phyloP scores from a whole-genome alignment of 2,797 vertebrate genomes.

The Bradypodion pumilum region DNA sequence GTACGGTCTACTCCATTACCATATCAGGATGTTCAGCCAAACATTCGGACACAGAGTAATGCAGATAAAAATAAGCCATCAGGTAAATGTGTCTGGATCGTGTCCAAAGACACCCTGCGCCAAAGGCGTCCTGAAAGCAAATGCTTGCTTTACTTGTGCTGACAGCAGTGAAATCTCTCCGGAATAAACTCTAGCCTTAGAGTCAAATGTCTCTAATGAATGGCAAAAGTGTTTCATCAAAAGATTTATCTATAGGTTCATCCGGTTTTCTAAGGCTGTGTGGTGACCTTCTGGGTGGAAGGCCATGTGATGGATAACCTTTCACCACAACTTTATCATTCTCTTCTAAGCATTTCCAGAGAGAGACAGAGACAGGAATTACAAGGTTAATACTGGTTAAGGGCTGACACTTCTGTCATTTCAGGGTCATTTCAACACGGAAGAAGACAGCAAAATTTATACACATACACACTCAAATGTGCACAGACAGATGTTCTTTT shows the following conservation, averaged over 20 bases:
- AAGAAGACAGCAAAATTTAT: slow-evolving; percentile 38
- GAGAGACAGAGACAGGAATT: slow-evolving; percentile 52
- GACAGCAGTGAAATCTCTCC: slow-evolving; percentile 64
- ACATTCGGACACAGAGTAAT: slow-evolving; percentile 65
- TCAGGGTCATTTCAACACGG: slow-evolving; percentile 41
- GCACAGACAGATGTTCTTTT: not conserved
- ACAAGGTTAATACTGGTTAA: slow-evolving; percentile 69
- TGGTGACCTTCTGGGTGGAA: slow-evolving; percentile 58
- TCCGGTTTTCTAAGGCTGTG: slow-evolving; percentile 60
- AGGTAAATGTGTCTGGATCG: slow-evolving; percentile 55
- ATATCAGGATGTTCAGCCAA: too few species aligned
- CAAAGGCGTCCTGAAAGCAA: slow-evolving; percentile 57
- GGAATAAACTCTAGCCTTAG: slow-evolving; percentile 69
- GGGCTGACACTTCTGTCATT: slow-evolving; percentile 50
- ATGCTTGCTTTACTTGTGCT: slow-evolving; percentile 58
- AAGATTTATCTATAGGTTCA: slow-evolving; percentile 69
- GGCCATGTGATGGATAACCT: slow-evolving; percentile 51
- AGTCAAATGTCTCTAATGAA: slow-evolving; percentile 66
- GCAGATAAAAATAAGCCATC: slow-evolving; percentile 60
- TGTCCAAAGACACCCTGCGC: slow-evolving; percentile 53
- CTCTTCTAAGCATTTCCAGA: slow-evolving; percentile 49
- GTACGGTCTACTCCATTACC: too few species aligned
- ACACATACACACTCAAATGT: not conserved
- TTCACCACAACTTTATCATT: slow-evolving; percentile 48
- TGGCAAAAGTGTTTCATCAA: slow-evolving; percentile 64